Evolutionary conservation across 2,888 invertebrate species (phyloP).

Genomic region (Blastobasis lacticolella): DNA sequence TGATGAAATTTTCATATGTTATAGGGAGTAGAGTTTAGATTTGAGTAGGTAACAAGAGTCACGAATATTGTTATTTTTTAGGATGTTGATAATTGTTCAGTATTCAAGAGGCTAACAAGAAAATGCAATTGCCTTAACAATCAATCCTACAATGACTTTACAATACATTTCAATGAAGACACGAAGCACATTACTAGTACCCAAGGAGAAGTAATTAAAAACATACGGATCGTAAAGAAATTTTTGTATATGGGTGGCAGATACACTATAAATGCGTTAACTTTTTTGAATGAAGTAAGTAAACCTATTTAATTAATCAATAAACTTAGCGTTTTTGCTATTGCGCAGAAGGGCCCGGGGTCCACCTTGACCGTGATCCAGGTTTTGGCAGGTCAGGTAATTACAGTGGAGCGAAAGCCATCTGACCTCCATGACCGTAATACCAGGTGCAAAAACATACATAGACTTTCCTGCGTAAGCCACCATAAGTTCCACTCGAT

Average conservation of each 20-base stretch:
- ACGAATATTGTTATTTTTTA: too few species aligned
- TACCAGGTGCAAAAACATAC: too few species aligned
- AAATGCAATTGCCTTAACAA: constrained; percentile 55
- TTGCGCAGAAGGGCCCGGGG: too few species aligned
- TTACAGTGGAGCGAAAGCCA: too few species aligned
- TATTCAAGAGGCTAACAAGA: constrained; percentile 52
- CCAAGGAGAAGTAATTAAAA: constrained; percentile 59
- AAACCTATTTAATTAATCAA: neutral
- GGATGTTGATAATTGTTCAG: constrained; percentile 50
- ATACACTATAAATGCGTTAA: constrained; percentile 48
- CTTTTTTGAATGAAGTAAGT: constrained; percentile 54
- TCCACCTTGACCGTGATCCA: too few species aligned
- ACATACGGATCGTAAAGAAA: constrained; percentile 53
- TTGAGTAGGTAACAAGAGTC: too few species aligned
- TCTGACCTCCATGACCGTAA: too few species aligned
- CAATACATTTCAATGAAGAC: constrained; percentile 58
- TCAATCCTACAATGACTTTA: constrained; percentile 49
- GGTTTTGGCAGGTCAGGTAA: too few species aligned
- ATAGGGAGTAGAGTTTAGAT: too few species aligned
- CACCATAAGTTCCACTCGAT: too few species aligned
- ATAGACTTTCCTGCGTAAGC: too few species aligned
- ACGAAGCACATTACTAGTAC: constrained; percentile 42
- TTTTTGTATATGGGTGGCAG: constrained; percentile 55
- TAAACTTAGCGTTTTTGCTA: neutral
- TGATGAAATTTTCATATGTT: too few species aligned